Base-by-base conservation (phyloP, 2,888 invertebrate genomes). In the Geotrupes spiniger region DNA sequence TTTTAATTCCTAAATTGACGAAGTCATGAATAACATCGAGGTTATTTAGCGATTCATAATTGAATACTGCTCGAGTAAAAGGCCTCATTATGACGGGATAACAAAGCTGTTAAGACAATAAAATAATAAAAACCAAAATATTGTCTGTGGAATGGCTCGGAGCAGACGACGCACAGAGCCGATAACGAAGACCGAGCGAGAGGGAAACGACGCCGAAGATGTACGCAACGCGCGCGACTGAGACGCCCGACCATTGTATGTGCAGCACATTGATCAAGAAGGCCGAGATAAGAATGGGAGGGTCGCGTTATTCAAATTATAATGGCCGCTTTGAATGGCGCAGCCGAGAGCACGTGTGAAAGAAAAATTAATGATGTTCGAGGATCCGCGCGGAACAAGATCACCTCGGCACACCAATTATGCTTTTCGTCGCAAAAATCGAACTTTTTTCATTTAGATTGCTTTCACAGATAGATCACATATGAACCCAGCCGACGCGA, bases 301-400 rank as follows among this genome's bases (percentile, higher is more conserved):
- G 15, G 42, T 38, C 42, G 31, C 43, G 33, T 52, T 56, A 58
- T 61, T 58, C 57, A 59, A 57, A 60, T 59, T 52, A 56, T 58
- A 58, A 59, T 56, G 54, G 50, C 51, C 36, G 49, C 43, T 51
- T 39, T 46, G 29, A 26, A 36, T 47, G 33, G 31, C 43, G 50
- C 49, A 46, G 46, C 46, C 40, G 45, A 50, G 53, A 54, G 57
- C 21, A 6, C 57, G 58, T 57, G 61, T 54, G 56, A 29, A 58
- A 55, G 54, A 61, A 59, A 61, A 59, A 61, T 61, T 61, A 59
- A 59, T 57, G 59, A 57, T 50, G 57, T 57, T 53, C 54, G 44
- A 33, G 14, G 33, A 33, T 33, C 11, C 33, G 15, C 9, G 8
- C 4, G 3, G 21, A 21, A 21, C 3, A 21, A 21, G 21, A 21